Base-by-base conservation (phyloP, 1,140 invertebrate species). In the Drosophila nasuta region DNA sequence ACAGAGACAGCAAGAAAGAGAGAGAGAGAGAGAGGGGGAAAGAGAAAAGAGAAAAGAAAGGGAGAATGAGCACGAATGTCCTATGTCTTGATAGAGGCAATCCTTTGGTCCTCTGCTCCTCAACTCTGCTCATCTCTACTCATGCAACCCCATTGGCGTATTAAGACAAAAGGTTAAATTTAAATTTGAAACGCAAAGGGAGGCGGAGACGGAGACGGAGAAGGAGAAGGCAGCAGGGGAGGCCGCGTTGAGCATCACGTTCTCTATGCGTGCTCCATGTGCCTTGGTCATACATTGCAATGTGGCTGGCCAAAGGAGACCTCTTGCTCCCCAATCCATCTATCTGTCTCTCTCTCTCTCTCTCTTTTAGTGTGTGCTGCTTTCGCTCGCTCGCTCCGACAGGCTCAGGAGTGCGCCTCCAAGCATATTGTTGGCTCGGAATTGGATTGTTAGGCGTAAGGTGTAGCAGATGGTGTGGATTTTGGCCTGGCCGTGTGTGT, bases 131-230 rank as follows among this genome's bases (percentile, higher is more conserved):
- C 25, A 38, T 30, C 62, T 59, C 45, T 52, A 11, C 71, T 33
- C 57, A 41, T 51, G 35, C 65, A 62, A 63, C 49, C 72, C 60
- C 75, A 56, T 78, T 72, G 74, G 48, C 81, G 72, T 85, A 89
- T 89, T 88, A 89, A 89, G 85, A 89, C 85, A 89, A 89, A 89
- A 89, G 85, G 85, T 90, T 89, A 89, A 89, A 89, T 89, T 89
- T 89, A 90, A 89, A 89, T 89, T 89, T 89, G 85, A 89, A 89
- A 85, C 74, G 78, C 78, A 78, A 74, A 78, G 69, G 56, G 54
- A 75, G 65, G 58, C 51, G 48, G 41, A 45, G 13, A 5, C 5
- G 51, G 28, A 10, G 49, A 6, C 5, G 28, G n/a, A 28, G 20
- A 8, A 1, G 6, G 25, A 5, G 25, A 11, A 11, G 20, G 20